Evolutionary conservation across 2,888 invertebrate species (phyloP).

Genomic region (Phytoseiulus persimilis): DNA sequence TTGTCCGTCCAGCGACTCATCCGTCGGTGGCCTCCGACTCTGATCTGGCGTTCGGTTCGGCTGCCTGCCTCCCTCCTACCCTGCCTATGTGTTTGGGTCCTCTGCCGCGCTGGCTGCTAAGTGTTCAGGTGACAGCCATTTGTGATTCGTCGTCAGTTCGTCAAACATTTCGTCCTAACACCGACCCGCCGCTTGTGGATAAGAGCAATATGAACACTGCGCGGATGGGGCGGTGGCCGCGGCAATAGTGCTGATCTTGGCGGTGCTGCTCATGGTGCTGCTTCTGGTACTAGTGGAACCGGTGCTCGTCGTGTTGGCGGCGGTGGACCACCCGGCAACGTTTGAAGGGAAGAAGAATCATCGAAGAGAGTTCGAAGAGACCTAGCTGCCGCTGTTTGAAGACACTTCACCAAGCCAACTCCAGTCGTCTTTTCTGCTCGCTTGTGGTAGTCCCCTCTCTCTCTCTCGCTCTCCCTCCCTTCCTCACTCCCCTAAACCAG

Average conservation of each 20-base stretch:
- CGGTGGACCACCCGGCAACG: neutral
- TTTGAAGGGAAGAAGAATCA: neutral
- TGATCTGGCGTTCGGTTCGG: neutral
- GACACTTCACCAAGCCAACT: neutral
- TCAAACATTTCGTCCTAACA: neutral
- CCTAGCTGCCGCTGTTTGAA: neutral
- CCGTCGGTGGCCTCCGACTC: neutral
- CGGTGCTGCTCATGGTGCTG: neutral
- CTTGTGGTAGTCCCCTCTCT: neutral
- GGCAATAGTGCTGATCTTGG: neutral
- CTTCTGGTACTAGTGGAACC: neutral
- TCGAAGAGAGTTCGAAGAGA: neutral
- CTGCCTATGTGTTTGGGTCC: too few species aligned
- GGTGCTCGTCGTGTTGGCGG: neutral
- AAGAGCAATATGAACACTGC: neutral
- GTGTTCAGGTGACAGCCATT: constrained; percentile 5
- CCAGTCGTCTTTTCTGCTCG: neutral
- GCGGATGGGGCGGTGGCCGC: neutral
- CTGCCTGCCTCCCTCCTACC: neutral
- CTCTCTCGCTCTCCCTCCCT: too few species aligned
- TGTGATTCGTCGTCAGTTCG: neutral
- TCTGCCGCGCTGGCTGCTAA: neutral
- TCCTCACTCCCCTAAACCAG: neutral
- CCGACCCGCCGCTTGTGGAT: neutral
- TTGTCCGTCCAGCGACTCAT: neutral